Percentiles rank a stretch among this genome's conserved stretches.
These are phyloP conservation scores for Chrysolina americana DNA, from an alignment of 2,888 invertebrate genomes.

Conservation along the genomic window DNA sequence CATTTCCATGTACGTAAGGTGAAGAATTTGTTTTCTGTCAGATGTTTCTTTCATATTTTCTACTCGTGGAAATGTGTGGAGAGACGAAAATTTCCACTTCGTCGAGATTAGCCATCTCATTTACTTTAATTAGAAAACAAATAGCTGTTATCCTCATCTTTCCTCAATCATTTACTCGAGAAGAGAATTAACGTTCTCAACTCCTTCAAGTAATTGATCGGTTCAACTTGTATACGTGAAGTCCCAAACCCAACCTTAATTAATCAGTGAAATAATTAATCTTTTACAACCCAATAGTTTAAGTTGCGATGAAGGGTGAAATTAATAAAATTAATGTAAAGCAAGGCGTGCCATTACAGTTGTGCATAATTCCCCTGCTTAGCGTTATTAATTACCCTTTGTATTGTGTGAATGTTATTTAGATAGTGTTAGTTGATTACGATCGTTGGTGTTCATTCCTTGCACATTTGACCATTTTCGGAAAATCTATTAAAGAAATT, in stretches of 20 bases:
- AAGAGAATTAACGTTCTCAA: not conserved
- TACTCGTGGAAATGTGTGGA: too few relatives aligned
- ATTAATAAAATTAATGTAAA: constrained; percentile 58
- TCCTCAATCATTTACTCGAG: not conserved
- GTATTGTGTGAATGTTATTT: constrained; percentile 23
- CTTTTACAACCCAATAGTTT: constrained; percentile 53
- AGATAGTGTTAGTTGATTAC: constrained; percentile 22
- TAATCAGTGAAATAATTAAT: constrained; percentile 47
- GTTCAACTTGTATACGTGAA: constrained; percentile 12
- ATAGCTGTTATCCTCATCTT: not conserved
- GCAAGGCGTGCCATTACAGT: constrained; percentile 51
- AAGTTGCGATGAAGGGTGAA: constrained; percentile 51
- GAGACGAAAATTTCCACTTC: too few relatives aligned
- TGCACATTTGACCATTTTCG: too few relatives aligned
- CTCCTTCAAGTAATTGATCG: constrained; percentile 18
- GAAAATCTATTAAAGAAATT: too few relatives aligned
- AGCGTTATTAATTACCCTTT: constrained; percentile 32
- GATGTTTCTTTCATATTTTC: too few relatives aligned
- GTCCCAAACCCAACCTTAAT: constrained; percentile 5
- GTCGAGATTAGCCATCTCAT: too few relatives aligned
- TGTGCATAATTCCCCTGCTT: constrained; percentile 49
- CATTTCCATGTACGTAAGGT: too few relatives aligned
- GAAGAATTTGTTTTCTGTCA: too few relatives aligned
- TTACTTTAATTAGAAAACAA: not conserved
- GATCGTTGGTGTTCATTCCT: not conserved